Base-by-base conservation (phyloP, 1,140 invertebrate species). In the Micrasema longulum region DNA sequence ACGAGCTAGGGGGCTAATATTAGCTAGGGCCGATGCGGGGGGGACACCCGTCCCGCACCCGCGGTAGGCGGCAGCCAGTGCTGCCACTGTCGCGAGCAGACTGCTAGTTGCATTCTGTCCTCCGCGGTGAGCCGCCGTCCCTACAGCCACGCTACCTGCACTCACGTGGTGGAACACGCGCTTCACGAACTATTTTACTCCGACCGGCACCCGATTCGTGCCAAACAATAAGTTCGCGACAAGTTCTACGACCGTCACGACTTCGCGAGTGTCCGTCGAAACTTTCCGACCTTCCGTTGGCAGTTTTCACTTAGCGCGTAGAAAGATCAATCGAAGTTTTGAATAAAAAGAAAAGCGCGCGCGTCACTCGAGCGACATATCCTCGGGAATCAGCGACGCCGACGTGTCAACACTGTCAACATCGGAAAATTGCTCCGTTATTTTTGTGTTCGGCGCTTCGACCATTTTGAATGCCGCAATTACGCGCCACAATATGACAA, bases 1-100 rank as follows among this genome's bases (percentile, higher is more conserved):
- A 11, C 64, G 22, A 43, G 71, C 64, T 63, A 65, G 72, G 72
- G 71, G 71, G 63, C 72, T 73, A 73, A 73, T 69, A 73, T 73
- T 73, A 73, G 67, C 72, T 62, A 38, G 35, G 72, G 62, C 65
- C 47, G 41, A 9, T 31, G 16, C 23, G 60, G 23, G 60, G 41
- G 43, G 55, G 36, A 60, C 7, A 31, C 26, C 26, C 26, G 3
- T n/a, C n/a, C n/a, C n/a, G n/a, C n/a, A n/a, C 53, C 22, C 20
- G 45, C 45, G 26, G 43, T 11, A 20, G 62, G 47, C 18, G 65
- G 23, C 64, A 12, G 22, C 35, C 31, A 63, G 43, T 5, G 16
- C 14, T 2, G 3, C 45, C 52, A 55, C 36, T 35, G 38, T 6
- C 26, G 3, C 52, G 11, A 35, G 18, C 43, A 31, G 41, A 26